Evolutionary conservation across 2,113 vertebrate species (phyloP).

Genomic region (Taxidea taxus): DNA sequence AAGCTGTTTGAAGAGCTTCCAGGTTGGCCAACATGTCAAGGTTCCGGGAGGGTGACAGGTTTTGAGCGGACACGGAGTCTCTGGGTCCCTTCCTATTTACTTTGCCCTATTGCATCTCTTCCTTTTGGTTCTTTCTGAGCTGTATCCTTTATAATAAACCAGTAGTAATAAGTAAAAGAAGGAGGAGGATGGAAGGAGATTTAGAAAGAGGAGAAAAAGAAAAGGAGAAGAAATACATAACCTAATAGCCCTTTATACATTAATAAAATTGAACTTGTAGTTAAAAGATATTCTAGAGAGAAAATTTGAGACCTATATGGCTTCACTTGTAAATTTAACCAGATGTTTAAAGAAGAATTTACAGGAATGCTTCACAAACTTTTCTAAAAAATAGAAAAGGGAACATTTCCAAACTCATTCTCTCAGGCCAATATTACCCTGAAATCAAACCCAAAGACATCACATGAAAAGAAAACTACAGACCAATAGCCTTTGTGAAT

Average conservation of each 20-base stretch:
- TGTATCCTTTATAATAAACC: neutral
- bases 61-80: neutral
- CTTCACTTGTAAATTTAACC: neutral
- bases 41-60: neutral
- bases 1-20: neutral
- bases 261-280: neutral
- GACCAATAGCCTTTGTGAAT: neutral
- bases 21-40: neutral
- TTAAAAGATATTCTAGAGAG: neutral
- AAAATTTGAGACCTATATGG: neutral
- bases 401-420: neutral
- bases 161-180: neutral
- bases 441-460: neutral
- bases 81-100: neutral
- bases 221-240: too few species aligned
- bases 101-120: neutral
- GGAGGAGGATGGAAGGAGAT: neutral
- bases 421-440: neutral
- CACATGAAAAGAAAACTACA: conserved; percentile 11
- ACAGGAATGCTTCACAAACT: neutral
- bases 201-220: neutral
- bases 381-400: neutral
- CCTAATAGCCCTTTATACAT: neutral
- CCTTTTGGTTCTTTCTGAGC: neutral
- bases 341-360: conserved; percentile 3